Conservation (phyloP, 2,888 invertebrate genomes). For the Cephus nigrinus region DNA sequence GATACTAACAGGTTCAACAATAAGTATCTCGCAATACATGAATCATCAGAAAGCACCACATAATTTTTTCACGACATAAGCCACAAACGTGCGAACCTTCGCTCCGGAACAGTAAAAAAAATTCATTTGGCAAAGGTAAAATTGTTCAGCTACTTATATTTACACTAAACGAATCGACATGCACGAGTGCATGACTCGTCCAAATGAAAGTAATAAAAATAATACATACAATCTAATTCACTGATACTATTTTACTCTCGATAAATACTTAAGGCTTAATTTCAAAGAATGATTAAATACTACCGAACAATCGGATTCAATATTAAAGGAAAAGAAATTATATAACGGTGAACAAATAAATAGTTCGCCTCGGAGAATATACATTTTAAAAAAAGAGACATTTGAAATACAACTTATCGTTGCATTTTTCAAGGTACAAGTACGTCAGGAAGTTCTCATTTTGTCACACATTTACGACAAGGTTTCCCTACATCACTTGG, state of each 20-base stretch:
- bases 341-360: background rate
- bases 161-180: background rate
- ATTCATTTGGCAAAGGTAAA: background rate
- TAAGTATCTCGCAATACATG: background rate
- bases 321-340: background rate
- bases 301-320: background rate
- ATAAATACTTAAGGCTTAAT: background rate
- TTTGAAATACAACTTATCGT: background rate
- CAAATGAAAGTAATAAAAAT: background rate
- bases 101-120: background rate
- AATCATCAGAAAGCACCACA: slow-evolving; percentile 1
- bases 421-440: background rate
- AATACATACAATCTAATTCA: background rate
- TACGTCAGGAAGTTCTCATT: background rate
- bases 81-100: background rate
- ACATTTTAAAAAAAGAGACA: background rate
- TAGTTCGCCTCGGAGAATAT: background rate
- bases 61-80: background rate
- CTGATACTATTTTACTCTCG: background rate
- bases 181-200: background rate
- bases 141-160: background rate
- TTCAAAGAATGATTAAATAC: background rate
- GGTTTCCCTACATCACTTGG: background rate
- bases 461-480: background rate
- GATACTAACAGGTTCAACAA: background rate